A percentile compares a stretch with the other conserved stretches of the same genome.
Evolutionary conservation across 2,113 vertebrate genomes (phyloP).

Genomic region (Prionailurus viverrinus): DNA sequence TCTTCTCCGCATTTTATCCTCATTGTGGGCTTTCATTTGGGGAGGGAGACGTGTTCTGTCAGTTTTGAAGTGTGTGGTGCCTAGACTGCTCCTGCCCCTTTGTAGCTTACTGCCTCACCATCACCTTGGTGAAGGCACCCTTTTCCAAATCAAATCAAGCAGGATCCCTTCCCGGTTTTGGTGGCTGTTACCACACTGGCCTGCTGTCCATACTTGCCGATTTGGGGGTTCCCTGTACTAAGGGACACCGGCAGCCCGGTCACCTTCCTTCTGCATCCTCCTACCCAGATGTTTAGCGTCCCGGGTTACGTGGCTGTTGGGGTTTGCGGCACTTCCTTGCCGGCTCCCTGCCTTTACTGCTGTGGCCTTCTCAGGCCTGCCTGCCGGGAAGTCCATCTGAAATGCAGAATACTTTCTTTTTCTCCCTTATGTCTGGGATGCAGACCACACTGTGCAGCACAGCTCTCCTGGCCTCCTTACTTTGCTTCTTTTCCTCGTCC

Average conservation of each 20-base stretch:
- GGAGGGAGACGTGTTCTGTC: neutral
- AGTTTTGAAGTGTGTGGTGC: neutral
- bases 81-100: neutral
- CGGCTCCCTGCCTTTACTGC: neutral
- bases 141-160: neutral
- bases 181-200: neutral
- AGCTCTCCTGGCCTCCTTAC: neutral
- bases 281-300: neutral
- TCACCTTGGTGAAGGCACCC: neutral
- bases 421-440: neutral
- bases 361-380: neutral
- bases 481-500: neutral
- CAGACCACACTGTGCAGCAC: neutral
- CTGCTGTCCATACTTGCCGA: neutral
- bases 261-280: neutral
- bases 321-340: neutral
- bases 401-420: neutral
- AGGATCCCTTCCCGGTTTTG: neutral
- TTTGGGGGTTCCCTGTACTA: neutral
- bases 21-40: neutral
- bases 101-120: neutral
- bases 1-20: neutral
- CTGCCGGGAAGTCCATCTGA: neutral
- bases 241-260: neutral
- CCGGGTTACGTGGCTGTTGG: neutral